Evolutionary conservation across 2,797 vertebrate species (phyloP), one percentile per base, ranked within the genome.

Genomic region (Esox lucius): DNA sequence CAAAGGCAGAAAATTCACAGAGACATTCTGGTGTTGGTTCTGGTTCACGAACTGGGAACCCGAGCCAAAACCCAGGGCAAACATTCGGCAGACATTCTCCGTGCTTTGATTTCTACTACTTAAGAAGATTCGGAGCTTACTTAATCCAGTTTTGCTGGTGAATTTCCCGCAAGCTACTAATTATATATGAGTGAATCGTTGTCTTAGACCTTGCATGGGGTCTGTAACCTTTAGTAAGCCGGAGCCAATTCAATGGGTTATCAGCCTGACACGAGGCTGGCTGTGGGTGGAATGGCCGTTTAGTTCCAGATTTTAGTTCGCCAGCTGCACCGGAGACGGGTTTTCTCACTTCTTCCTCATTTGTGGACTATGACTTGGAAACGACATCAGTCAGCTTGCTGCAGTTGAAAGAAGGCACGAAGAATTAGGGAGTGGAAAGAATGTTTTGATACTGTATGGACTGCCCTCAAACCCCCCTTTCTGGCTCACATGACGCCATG

Each of bases 131-230:
- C 68, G 70, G 85, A 9, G 88, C 87, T 90, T 84, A 78, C 84
- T 85, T 92, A 92, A 91, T 93, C 90, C 89, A 86, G 86, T 92
- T 92, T 88, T 82, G 85, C 87, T 86, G 84, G 68, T 31, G 80
- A 83, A 86, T 91, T 89, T 87, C 80, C 85, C 85, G 86, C 83
- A 84, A 91, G 87, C 85, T 86, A 85, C 78, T 85, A 90, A 91
- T 89, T 87, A 89, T 77, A 80, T 81, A 75, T 78, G 84, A 90
- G 85, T 76, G 75, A 83, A 28, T 71, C 49, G 83, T 85, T 86
- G 79, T 86, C 80, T 80, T 66, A 80, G 72, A 83, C 73, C 70
- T 75, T 76, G 68, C 62, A 76, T 81, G 2, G 71, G 71, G 76
- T 85, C 80, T 77, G 74, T 77, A 74, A 75, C 70, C 65, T 61